Base-by-base conservation (phyloP, 2,797 vertebrate genomes). In the Catamblyrhynchus diadema region DNA sequence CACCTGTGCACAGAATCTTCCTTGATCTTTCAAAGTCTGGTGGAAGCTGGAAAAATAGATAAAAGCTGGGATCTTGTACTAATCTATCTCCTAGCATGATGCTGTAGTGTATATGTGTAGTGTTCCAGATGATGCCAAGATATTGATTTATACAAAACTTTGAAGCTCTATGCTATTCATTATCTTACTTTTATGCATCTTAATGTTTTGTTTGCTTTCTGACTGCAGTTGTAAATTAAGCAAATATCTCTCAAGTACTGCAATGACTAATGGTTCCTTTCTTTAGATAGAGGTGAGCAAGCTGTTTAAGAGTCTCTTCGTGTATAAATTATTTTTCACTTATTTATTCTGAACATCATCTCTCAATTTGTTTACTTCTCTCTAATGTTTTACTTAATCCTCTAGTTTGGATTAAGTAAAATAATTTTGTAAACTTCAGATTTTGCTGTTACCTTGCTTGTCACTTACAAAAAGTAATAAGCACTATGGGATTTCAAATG, bases 211-310 rank as follows among this genome's bases (percentile, higher is more conserved):
- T 88, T 93, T 90, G 44, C 44, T 45, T 90, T 94, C 32, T 81
- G 33, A 69, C 32, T 79, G 37, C 37, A 90, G 83, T 19, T 64
- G 35, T 79, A 86, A 91, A 86, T 92, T 90, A 84, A 93, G 37
- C n/a, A 95, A 95, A 85, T 94, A 92, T 35, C 84, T 94, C 47
- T 81, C 71, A 93, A 73, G 92, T 93, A 92, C 56, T 87, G 60
- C 33, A 73, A 28, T 73, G 84, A 89, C 28, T 91, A 91, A 92
- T 56, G 32, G 9, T 47, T 85, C 19, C 35, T 83, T 90, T 88
- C 22, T 74, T 86, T 48, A 94, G 56, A 60, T 3, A 66, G 27
- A 86, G 30, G 37, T 81, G 91, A 93, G 67, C 25, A 79, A 72
- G 47, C 44, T 84, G 22, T 28, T 79, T 81, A 79, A 66, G n/a